Evolutionary conservation across 2,888 invertebrate genomes (phyloP).

Genomic region (Xestia sexstrigata): DNA sequence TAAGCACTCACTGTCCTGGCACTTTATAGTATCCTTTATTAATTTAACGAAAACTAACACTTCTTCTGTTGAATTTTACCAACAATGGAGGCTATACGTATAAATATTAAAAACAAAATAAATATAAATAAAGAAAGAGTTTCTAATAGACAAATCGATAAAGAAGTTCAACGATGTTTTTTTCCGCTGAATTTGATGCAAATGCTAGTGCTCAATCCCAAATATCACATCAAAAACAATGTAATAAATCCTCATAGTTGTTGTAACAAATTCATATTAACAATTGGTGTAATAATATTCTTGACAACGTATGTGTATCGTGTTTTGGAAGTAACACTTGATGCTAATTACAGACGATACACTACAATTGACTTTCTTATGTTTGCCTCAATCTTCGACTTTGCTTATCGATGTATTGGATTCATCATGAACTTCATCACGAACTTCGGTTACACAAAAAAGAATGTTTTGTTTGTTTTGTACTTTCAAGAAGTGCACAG

Average conservation of each 20-base stretch:
- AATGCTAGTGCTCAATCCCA: neutral
- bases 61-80: neutral
- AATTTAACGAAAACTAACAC: neutral
- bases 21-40: neutral
- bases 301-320: neutral
- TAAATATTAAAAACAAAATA: too few relatives aligned
- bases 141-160: slow-evolving; percentile 1
- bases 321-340: neutral
- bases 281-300: neutral
- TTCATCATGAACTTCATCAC: neutral
- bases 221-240: neutral
- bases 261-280: neutral
- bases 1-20: neutral
- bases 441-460: neutral
- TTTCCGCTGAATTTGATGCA: neutral
- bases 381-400: neutral
- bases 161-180: neutral
- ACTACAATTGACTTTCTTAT: neutral
- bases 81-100: neutral
- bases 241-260: neutral
- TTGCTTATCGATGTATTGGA: neutral
- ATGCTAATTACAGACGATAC: neutral
- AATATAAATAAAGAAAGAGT: neutral
- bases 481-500: slow-evolving; percentile 6
- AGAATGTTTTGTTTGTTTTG: neutral